Evolutionary conservation across 2,113 vertebrate species (phyloP).

Genomic region (Hemiprocne comata): DNA sequence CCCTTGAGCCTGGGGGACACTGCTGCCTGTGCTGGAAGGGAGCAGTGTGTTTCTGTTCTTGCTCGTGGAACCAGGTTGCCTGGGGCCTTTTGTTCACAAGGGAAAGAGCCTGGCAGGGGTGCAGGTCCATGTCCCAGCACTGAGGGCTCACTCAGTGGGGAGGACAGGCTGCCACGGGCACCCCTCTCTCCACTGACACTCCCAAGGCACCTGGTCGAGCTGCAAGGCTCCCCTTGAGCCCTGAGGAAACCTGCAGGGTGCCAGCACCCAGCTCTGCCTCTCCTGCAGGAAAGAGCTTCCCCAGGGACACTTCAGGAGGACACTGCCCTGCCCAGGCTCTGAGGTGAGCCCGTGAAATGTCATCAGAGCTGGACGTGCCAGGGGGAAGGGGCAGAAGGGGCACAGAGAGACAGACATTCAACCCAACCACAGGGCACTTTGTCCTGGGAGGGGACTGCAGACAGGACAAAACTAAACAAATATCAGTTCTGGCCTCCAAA

Average conservation of each 20-base stretch:
- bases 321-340: neutral
- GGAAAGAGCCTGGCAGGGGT: neutral
- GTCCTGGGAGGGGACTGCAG: neutral
- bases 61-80: neutral
- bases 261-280: neutral
- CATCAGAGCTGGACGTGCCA: neutral
- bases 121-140: neutral
- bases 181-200: no score
- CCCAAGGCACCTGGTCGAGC: no score
- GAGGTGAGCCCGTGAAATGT: neutral
- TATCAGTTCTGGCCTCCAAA: neutral
- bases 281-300: neutral
- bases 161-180: neutral
- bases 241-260: neutral
- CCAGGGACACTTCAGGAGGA: neutral
- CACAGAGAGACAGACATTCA: neutral
- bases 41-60: neutral
- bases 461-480: neutral
- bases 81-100: neutral
- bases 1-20: no score
- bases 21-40: neutral
- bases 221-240: neutral
- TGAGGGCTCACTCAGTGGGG: accelerated
- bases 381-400: neutral
- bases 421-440: neutral